Conservation (phyloP, 2,113 vertebrate species). For the Hystrix cristata region DNA sequence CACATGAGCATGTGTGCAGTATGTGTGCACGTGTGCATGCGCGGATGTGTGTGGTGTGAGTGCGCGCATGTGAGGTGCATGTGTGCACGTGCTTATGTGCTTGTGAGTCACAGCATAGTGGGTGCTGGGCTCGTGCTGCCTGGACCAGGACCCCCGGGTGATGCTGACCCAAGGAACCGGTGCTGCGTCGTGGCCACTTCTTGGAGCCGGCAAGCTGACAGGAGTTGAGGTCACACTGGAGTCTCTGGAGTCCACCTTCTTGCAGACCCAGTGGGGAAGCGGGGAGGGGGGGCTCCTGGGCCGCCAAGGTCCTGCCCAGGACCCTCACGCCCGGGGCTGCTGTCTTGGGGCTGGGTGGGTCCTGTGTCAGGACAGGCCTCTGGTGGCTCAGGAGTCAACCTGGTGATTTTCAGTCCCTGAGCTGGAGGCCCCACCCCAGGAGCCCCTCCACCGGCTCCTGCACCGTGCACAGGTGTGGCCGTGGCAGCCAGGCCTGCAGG, state of each 20-base stretch:
- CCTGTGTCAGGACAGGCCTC: neutral
- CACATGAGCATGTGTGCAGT: neutral
- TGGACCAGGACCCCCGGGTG: rapidly evolving
- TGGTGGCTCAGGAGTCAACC: neutral
- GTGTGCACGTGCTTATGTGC: too few relatives aligned
- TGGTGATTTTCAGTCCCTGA: rapidly evolving
- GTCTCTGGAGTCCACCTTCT: neutral
- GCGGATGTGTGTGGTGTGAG: neutral
- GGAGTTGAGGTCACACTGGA: neutral
- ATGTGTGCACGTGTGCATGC: neutral
- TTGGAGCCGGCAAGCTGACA: too few relatives aligned
- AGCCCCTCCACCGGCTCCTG: too few relatives aligned
- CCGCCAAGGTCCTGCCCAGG: too few relatives aligned
- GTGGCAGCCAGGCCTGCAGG: neutral
- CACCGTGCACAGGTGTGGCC: rapidly evolving
- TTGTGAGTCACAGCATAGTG: too few relatives aligned
- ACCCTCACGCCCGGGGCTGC: rapidly evolving
- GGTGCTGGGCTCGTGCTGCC: rapidly evolving
- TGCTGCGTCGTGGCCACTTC: rapidly evolving
- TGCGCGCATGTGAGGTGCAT: too few relatives aligned
- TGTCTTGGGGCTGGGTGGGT: rapidly evolving
- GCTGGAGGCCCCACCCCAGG: neutral
- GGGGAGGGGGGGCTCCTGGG: too few relatives aligned
- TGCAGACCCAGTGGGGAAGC: rapidly evolving
- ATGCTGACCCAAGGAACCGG: neutral